Percentiles rank a stretch among this genome's conserved stretches.
Evolutionary conservation across 2,888 invertebrate species (phyloP).

Genomic region (Synanthedon tipuliformis): DNA sequence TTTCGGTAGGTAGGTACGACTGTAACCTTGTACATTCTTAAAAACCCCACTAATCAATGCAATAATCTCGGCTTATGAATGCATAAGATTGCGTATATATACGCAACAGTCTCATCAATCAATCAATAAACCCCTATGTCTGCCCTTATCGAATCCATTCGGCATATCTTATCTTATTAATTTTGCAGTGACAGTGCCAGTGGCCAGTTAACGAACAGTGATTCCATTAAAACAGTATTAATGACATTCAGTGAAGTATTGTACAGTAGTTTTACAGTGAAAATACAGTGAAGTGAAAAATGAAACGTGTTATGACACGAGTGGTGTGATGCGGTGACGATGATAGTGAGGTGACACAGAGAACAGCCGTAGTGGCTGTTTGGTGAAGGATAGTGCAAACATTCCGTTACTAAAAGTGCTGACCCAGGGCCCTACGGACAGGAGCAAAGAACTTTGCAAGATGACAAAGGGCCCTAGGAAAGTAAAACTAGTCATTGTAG

Average conservation of each 20-base stretch:
- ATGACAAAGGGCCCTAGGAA: conserved; percentile 72
- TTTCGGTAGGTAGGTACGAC: no score
- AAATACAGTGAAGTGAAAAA: neutral
- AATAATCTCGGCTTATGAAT: no score
- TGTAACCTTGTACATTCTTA: no score
- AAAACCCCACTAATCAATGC: no score
- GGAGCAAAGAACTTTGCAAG: conserved; percentile 61
- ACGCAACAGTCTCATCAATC: neutral
- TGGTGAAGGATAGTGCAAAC: conserved; percentile 40
- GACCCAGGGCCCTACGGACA: conserved; percentile 60
- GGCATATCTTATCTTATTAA: conserved; percentile 7
- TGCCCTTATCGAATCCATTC: no score
- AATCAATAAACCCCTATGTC: neutral
- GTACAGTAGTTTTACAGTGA: conserved; percentile 17
- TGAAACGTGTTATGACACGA: conserved; percentile 4
- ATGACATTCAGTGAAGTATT: no score
- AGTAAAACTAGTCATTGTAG: conserved; percentile 71
- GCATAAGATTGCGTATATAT: no score
- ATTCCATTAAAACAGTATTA: neutral
- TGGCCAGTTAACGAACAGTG: conserved; percentile 21
- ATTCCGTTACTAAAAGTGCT: conserved; percentile 66
- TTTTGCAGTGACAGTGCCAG: conserved; percentile 24
- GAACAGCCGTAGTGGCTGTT: conserved; percentile 40
- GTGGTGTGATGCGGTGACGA: conserved; percentile 34
- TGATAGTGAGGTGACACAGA: conserved; percentile 53